These are phyloP conservation scores for Emydoidea blandingii DNA, from an alignment of 2,797 vertebrate species.

Conservation along the genomic window DNA sequence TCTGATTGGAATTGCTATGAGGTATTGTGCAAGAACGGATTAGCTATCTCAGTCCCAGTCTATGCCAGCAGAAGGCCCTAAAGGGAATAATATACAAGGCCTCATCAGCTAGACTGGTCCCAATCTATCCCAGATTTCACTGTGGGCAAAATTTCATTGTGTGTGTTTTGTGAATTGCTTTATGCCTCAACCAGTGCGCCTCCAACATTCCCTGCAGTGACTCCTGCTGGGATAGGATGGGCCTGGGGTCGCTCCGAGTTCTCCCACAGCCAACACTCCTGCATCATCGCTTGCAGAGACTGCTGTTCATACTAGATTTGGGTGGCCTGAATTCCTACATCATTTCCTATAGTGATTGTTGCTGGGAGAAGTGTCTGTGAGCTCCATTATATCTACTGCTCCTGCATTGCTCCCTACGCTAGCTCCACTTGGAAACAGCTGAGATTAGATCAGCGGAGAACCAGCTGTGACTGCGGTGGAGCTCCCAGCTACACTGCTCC, in stretches of 20 bases:
- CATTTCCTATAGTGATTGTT: neutral
- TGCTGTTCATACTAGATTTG: neutral
- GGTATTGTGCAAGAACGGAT: neutral
- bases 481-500: neutral
- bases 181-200: too few relatives aligned
- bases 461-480: neutral
- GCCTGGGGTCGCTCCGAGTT: neutral
- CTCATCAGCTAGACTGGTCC: neutral
- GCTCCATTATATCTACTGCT: neutral
- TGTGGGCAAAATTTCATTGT: neutral
- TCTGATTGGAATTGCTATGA: neutral
- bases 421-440: neutral
- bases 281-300: neutral
- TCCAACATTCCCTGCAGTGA: neutral
- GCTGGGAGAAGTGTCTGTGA: neutral
- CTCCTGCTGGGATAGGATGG: neutral
- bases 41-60: neutral
- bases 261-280: neutral
- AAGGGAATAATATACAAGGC: neutral
- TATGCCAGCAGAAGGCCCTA: neutral
- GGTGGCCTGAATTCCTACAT: neutral
- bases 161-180: neutral
- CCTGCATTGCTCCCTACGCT: neutral
- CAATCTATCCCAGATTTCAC: neutral
- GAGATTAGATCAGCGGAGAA: neutral